Evolutionary conservation across 2,797 vertebrate genomes (phyloP), one percentile per base, ranked within the genome.

Genomic region (Pipistrellus pipistrellus): DNA sequence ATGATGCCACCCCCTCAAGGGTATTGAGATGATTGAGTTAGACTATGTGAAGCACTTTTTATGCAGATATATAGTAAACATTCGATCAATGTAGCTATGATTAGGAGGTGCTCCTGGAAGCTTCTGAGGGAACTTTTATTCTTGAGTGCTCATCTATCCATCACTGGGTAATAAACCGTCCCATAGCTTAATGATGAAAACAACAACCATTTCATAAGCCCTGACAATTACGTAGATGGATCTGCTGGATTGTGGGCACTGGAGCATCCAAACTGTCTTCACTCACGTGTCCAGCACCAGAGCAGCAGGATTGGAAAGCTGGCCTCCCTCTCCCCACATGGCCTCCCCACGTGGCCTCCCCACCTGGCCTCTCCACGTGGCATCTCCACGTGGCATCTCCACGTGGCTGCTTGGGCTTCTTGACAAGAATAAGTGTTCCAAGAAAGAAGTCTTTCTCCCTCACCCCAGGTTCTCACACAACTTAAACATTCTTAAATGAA

Each of bases 361-460:
- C 11, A 27, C 18, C 2, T 2, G 20, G 71, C 46, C 44, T 46
- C 44, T 2, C 75, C 11, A 27, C 18, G 2, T 2, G 20, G 71
- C 46, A 23, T 13, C 51, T n/a, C 48, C 71, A 53, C 27, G n/a
- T 0, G 64, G 32, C 80, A 23, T 13, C 51, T n/a, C 48, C 71
- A 53, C 27, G n/a, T 0, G 64, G 32, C 80, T 77, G 30, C 30
- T 15, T n/a, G 30, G 32, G 32, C 66, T 68, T 68, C 66, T 20
- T 4, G n/a, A 35, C 32, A 5, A 2, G 27, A 23, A 21, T 8
- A 2, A 35, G 21, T 2, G 4, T 72, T 72, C 66, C 55, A 4
- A 25, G 64, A n/a, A n/a, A 86, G 85, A 59, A 62, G 25, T 59
- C 86, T 62, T 80, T 62, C 75, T 68, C 76, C 62, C 48, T 62